A percentile compares a stretch with the other conserved stretches of the same genome.
Evolutionary conservation across 2,797 vertebrate species (phyloP).

Genomic region (Spinus pinus): DNA sequence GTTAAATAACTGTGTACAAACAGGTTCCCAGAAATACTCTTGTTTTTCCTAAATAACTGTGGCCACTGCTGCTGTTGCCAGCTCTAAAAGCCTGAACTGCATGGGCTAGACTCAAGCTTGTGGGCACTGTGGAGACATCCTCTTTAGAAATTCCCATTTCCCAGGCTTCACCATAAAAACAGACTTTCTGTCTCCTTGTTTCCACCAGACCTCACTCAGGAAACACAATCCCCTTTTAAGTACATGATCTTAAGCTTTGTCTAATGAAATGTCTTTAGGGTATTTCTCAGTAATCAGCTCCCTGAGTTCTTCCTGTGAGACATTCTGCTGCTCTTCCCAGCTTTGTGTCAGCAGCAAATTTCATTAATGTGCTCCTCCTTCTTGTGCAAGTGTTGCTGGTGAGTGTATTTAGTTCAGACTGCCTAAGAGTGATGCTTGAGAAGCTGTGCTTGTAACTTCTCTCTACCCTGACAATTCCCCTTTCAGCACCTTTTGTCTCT

Average conservation of each 20-base stretch:
- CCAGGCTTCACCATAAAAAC: not conserved
- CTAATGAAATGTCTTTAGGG: conserved; percentile 46
- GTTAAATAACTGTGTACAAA: not conserved
- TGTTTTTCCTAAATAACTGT: not conserved
- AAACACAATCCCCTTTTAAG: conserved; percentile 36
- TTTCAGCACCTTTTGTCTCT: conserved; percentile 29
- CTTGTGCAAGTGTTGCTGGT: not conserved
- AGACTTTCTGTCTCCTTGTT: conserved; percentile 23
- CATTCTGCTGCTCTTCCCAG: not conserved
- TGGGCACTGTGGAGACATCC: not conserved
- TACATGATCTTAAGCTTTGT: conserved; percentile 9
- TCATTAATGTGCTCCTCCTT: not conserved
- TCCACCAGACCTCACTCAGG: not conserved
- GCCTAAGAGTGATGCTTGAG: not conserved
- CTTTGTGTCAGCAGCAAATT: not conserved
- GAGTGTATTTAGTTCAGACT: not conserved
- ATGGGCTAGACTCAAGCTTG: not conserved
- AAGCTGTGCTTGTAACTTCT: not conserved
- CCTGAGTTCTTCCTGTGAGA: conserved; percentile 19
- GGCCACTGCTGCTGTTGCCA: not conserved
- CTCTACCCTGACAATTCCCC: not conserved
- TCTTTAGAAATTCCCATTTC: not conserved
- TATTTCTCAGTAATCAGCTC: not conserved
- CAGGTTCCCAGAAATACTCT: rapidly evolving
- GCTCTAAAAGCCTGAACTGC: not conserved